Conservation (phyloP, 2,797 vertebrate genomes). For the Aldrovandia affinis region DNA sequence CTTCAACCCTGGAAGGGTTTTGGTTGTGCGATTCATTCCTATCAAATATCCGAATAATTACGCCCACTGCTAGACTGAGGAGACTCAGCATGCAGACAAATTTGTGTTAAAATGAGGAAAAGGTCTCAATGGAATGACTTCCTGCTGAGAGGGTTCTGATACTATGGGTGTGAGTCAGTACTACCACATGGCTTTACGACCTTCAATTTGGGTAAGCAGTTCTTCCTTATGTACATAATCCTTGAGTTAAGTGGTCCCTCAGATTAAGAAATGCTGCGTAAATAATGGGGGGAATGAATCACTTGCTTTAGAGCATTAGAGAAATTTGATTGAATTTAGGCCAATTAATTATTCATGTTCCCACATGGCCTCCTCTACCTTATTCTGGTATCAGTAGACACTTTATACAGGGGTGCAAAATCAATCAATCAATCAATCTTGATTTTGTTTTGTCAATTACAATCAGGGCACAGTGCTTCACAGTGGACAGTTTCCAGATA, state of each 20-base stretch:
- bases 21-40: constrained; percentile 50
- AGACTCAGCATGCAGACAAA: too few relatives aligned
- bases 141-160: not conserved
- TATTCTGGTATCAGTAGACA: not conserved
- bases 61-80: too few relatives aligned
- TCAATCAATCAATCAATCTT: not conserved
- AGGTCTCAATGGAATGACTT: too few relatives aligned
- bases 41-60: constrained; percentile 19
- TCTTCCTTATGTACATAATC: not conserved
- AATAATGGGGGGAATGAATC: not conserved
- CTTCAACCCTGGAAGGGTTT: constrained; percentile 46
- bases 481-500: constrained; percentile 17
- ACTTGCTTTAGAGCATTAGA: not conserved
- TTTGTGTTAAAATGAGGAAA: too few relatives aligned
- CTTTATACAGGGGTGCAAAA: too few relatives aligned
- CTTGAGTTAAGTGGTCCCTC: not conserved
- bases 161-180: not conserved
- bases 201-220: not conserved
- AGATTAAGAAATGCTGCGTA: not conserved
- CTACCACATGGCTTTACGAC: not conserved
- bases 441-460: not conserved
- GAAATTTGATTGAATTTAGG: not conserved
- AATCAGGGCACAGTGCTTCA: not conserved
- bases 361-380: not conserved
- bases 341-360: not conserved